Conservation (phyloP, 2,888 invertebrate species). For the Aporophyla nigra region DNA sequence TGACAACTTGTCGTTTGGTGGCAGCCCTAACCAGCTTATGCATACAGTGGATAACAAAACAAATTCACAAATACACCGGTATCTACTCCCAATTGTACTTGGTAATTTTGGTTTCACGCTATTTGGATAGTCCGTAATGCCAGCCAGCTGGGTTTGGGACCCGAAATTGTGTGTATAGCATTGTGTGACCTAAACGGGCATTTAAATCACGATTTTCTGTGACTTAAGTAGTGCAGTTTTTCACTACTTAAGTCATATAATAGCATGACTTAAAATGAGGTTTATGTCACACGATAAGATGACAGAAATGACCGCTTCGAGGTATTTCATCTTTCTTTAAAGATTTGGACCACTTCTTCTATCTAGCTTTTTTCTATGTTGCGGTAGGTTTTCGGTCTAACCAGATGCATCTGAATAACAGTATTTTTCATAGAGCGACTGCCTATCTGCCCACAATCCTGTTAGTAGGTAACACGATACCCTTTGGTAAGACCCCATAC, state of each 20-base stretch:
- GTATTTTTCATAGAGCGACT: no score
- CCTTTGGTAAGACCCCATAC: neutral
- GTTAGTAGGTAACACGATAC: neutral
- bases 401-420: neutral
- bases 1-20: neutral
- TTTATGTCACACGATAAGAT: no score
- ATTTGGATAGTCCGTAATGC: neutral
- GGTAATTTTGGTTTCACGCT: conserved; percentile 43
- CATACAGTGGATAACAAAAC: conserved; percentile 29
- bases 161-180: no score
- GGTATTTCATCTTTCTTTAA: neutral
- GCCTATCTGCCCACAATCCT: neutral
- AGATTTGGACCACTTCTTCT: neutral
- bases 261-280: no score
- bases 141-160: neutral
- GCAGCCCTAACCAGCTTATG: conserved; percentile 45
- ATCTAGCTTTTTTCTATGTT: neutral
- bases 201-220: no score
- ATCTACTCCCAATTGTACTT: conserved; percentile 42
- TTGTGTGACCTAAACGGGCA: no score
- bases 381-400: neutral
- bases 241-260: no score
- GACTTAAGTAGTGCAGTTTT: no score
- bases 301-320: neutral
- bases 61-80: conserved; percentile 24